Evolutionary conservation across 2,888 invertebrate species (phyloP).

Genomic region (Leucoma salicis): DNA sequence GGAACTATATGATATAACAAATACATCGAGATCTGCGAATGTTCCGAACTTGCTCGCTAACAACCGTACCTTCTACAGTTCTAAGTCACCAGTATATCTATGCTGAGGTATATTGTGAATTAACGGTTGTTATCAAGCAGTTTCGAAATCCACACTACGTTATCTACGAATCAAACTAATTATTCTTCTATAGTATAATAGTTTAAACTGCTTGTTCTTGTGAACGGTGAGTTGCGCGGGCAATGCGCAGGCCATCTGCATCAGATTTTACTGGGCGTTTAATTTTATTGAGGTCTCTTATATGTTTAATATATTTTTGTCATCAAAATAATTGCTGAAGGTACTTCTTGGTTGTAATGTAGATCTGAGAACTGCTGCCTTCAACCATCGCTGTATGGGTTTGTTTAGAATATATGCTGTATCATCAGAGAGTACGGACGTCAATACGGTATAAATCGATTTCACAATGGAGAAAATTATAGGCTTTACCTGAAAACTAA

Average conservation of each 20-base stretch:
- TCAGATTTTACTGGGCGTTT: conserved; percentile 85
- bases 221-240: conserved; percentile 58
- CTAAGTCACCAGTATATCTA: conserved; percentile 5
- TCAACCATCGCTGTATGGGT: conserved; percentile 92
- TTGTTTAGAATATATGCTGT: conserved; percentile 86
- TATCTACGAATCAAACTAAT: conserved; percentile 82
- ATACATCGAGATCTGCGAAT: conserved; percentile 72
- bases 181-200: conserved; percentile 81
- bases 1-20: conserved; percentile 78
- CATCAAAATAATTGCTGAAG: conserved; percentile 89
- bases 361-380: conserved; percentile 83
- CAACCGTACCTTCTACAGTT: conserved; percentile 2
- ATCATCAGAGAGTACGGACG: conserved; percentile 81
- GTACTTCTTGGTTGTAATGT: conserved; percentile 91
- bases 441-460: conserved; percentile 37
- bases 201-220: conserved; percentile 69
- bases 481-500: conserved; percentile 14
- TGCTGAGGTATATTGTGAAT: not conserved
- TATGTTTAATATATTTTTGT: conserved; percentile 87
- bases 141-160: conserved; percentile 64
- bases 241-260: conserved; percentile 60
- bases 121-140: conserved; percentile 34
- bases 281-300: conserved; percentile 95
- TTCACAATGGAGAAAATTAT: conserved; percentile 28
- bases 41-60: conserved; percentile 41